A percentile compares a stretch with the other conserved stretches of the same genome.
These are phyloP conservation scores for Halictus quadricinctus DNA, from an alignment of 2,888 invertebrate species.

Conservation along the genomic window DNA sequence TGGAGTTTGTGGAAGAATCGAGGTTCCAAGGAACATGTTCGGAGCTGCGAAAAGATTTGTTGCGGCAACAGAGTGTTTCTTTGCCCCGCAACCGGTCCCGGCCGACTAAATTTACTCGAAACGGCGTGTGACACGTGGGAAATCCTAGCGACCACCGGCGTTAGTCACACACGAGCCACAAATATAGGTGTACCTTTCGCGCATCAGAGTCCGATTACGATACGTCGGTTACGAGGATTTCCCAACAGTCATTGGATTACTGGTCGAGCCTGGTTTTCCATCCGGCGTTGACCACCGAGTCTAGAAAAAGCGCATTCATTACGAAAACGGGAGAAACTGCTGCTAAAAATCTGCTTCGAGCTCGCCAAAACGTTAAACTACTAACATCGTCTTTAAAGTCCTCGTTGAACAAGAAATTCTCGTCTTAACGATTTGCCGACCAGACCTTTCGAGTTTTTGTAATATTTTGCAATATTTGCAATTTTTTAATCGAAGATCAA, in stretches of 20 bases:
- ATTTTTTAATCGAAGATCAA: too few relatives aligned
- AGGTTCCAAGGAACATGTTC: not conserved
- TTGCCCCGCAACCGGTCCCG: constrained; percentile 14
- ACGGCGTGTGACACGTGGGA: constrained; percentile 57
- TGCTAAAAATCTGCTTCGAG: not conserved
- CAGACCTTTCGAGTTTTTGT: too few relatives aligned
- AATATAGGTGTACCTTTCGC: constrained; percentile 60
- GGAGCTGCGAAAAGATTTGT: constrained; percentile 8
- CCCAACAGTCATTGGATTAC: constrained; percentile 62
- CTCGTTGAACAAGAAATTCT: not conserved
- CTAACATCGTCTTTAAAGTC: not conserved
- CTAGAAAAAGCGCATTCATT: not conserved
- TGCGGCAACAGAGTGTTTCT: not conserved
- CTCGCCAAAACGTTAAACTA: not conserved
- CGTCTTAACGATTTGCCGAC: too few relatives aligned
- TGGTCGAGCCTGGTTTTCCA: constrained; percentile 30
- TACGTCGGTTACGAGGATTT: constrained; percentile 58
- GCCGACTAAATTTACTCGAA: constrained; percentile 53
- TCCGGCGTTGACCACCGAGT: not conserved
- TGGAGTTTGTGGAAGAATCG: not conserved
- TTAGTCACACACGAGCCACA: constrained; percentile 55
- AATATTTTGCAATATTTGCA: too few relatives aligned
- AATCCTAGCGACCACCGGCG: constrained; percentile 49
- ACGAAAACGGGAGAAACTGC: not conserved
- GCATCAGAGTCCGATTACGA: constrained; percentile 63